A percentile compares a stretch with the other conserved stretches of the same genome.
Evolutionary conservation across 2,113 vertebrate species (phyloP).

Genomic region (Cathartes aura): DNA sequence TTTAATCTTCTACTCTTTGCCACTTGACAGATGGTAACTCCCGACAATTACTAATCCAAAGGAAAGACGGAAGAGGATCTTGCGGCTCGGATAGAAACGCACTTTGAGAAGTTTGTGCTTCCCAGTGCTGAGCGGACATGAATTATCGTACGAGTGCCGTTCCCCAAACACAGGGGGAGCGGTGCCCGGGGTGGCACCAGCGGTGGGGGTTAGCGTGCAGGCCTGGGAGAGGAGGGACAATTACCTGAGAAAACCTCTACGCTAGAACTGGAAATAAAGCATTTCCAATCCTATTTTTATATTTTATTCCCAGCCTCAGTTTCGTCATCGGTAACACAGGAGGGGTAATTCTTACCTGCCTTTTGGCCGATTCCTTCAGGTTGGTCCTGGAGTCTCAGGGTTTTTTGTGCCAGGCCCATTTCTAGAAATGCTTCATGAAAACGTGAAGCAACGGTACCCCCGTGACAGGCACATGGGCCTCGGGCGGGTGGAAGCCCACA

Average conservation of each 20-base stretch:
- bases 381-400: background rate
- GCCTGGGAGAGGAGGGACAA: background rate
- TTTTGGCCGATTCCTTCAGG: background rate
- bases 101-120: background rate
- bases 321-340: rapidly evolving
- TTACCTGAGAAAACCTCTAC: background rate
- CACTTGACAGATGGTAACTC: conserved; percentile 38
- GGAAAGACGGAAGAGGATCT: background rate
- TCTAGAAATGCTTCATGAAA: background rate
- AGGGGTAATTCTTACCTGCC: background rate
- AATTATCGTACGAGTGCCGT: background rate
- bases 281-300: background rate
- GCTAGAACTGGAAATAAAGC: background rate
- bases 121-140: background rate
- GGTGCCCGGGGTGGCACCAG: background rate
- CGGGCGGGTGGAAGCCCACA: rapidly evolving
- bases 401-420: background rate
- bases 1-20: conserved; percentile 59
- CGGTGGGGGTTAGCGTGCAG: background rate
- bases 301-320: background rate
- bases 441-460: background rate
- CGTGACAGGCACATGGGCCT: background rate
- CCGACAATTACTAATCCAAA: conserved; percentile 33
- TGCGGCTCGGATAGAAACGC: background rate
- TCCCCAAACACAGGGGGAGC: background rate